Conservation (phyloP, 37 sponge, comb jelly and placozoan species). For the Petrosia ficiformis region DNA sequence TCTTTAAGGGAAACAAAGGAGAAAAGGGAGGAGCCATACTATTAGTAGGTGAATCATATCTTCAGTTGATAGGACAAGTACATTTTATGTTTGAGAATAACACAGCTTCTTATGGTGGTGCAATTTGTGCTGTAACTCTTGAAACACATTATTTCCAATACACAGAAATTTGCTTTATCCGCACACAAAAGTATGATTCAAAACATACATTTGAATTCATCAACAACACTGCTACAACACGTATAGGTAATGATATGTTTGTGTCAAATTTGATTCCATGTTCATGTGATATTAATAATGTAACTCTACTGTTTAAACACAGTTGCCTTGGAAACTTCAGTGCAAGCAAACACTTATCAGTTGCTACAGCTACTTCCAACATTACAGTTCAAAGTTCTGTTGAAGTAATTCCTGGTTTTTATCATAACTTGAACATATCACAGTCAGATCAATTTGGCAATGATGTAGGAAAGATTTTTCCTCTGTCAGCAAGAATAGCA, state of each 20-base stretch:
- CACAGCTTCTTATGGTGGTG: conserved; percentile 9
- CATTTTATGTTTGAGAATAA: neutral
- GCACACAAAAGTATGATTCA: neutral
- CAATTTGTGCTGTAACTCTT: neutral
- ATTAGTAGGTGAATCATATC: neutral
- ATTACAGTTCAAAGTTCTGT: neutral
- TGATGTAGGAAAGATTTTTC: neutral
- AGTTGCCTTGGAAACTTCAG: neutral
- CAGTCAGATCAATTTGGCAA: neutral
- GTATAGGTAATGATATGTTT: conserved; percentile 2
- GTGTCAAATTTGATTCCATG: neutral
- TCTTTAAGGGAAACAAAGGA: neutral
- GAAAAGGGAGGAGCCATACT: conserved; percentile 7
- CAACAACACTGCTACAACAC: neutral
- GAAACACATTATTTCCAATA: neutral
- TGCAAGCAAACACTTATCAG: neutral
- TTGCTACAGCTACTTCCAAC: neutral
- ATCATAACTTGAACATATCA: neutral
- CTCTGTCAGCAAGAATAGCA: neutral
- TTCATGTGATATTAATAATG: neutral
- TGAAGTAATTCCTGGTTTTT: neutral
- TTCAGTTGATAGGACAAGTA: neutral
- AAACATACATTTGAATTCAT: neutral
- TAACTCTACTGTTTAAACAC: neutral
- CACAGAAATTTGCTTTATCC: neutral